These are phyloP conservation scores for Podargus strigoides DNA, from an alignment of 2,797 vertebrate species.

Conservation along the genomic window DNA sequence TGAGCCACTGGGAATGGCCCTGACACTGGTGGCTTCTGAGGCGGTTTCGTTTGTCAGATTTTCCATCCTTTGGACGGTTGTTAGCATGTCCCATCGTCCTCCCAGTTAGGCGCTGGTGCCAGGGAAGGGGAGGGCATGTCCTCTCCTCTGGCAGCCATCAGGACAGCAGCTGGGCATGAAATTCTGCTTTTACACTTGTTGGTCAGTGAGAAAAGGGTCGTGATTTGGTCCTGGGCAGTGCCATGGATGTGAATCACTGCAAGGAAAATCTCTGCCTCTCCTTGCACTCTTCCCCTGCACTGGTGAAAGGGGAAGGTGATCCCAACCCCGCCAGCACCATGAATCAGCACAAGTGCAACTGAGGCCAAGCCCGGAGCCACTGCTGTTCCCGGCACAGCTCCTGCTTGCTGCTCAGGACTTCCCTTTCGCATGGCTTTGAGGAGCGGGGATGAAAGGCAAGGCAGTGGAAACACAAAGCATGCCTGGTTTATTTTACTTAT, in stretches of 20 bases:
- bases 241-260: accelerated
- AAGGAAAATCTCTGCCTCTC: neutral
- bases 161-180: neutral
- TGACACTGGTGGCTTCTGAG: accelerated
- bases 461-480: conserved; percentile 7
- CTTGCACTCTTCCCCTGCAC: accelerated
- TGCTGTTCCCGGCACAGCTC: neutral
- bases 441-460: conserved; percentile 9
- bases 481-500: conserved; percentile 62
- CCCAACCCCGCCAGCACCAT: accelerated
- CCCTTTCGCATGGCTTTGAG: neutral
- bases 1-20: neutral
- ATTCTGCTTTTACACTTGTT: neutral
- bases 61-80: neutral
- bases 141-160: neutral
- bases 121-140: neutral
- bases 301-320: neutral
- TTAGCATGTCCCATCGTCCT: neutral
- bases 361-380: neutral
- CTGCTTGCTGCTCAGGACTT: neutral
- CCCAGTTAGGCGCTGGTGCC: neutral
- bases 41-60: accelerated
- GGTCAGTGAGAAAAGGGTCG: neutral
- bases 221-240: accelerated
- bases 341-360: neutral